Conservation (phyloP, 2,113 vertebrate species). For the Delphinus delphis region DNA sequence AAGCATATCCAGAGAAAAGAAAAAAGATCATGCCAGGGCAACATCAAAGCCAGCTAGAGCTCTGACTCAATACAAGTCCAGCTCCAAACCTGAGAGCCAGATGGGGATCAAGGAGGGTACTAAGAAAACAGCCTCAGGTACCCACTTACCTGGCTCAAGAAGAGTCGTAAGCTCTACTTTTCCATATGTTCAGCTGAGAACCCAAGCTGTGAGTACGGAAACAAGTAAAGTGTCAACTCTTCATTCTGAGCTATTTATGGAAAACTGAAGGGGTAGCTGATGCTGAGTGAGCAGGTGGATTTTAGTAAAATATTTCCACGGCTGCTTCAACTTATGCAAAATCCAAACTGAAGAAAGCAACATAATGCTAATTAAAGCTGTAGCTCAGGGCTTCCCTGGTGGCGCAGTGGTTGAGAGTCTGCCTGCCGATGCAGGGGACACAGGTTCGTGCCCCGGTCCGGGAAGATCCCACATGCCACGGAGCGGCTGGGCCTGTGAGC, state of each 20-base stretch:
- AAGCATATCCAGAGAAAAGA: not conserved
- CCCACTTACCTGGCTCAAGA: conserved; percentile 24
- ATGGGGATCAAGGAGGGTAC: not conserved
- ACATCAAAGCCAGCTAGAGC: conserved; percentile 28
- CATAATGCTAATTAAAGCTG: conserved; percentile 69
- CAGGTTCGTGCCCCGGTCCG: no score
- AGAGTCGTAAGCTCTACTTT: conserved; percentile 16
- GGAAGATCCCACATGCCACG: no score
- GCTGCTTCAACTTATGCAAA: conserved; percentile 62
- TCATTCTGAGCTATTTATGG: conserved; percentile 61
- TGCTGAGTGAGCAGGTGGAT: conserved; percentile 70
- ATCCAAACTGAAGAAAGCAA: conserved; percentile 65
- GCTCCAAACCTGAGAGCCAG: conserved; percentile 44
- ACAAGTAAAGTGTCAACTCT: conserved; percentile 15
- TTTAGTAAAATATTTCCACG: conserved; percentile 71
- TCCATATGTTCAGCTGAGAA: conserved; percentile 54
- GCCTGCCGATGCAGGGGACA: no score
- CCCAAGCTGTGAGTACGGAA: conserved; percentile 57
- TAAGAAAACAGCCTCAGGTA: conserved; percentile 27
- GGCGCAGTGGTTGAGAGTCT: no score
- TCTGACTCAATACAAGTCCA: conserved; percentile 10
- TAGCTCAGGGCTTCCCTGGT: not conserved
- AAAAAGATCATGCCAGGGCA: not conserved
- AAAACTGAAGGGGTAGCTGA: conserved; percentile 56
- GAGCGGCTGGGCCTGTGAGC: no score